A percentile compares a stretch with the other conserved stretches of the same genome.
Evolutionary conservation across 2,888 invertebrate species (phyloP).

Genomic region (Unio delphinus): DNA sequence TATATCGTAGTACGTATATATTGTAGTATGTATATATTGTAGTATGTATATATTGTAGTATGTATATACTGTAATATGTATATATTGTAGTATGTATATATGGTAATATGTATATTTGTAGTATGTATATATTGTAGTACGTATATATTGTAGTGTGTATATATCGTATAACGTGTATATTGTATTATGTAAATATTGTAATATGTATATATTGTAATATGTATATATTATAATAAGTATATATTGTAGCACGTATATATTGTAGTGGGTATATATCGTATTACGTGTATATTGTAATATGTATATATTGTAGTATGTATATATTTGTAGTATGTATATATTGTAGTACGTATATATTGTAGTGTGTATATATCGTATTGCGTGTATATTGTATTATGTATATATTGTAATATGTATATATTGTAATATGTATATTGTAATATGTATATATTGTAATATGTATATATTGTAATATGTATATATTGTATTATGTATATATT

Average conservation of each 20-base stretch:
- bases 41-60: background rate
- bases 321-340: background rate
- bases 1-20: background rate
- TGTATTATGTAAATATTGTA: background rate
- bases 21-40: background rate
- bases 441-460: background rate
- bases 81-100: background rate
- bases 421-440: background rate
- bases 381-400: background rate
- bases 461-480: background rate
- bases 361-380: background rate
- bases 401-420: background rate
- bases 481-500: background rate
- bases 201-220: background rate
- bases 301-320: background rate
- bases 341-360: background rate
- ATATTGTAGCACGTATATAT: background rate
- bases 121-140: background rate
- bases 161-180: background rate
- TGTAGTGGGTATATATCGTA: background rate
- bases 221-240: background rate
- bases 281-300: background rate
- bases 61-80: background rate
- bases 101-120: background rate
- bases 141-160: background rate